Evolutionary conservation across 1,140 invertebrate species (phyloP), one percentile per base, ranked within the genome.

Genomic region (Homarus americanus): DNA sequence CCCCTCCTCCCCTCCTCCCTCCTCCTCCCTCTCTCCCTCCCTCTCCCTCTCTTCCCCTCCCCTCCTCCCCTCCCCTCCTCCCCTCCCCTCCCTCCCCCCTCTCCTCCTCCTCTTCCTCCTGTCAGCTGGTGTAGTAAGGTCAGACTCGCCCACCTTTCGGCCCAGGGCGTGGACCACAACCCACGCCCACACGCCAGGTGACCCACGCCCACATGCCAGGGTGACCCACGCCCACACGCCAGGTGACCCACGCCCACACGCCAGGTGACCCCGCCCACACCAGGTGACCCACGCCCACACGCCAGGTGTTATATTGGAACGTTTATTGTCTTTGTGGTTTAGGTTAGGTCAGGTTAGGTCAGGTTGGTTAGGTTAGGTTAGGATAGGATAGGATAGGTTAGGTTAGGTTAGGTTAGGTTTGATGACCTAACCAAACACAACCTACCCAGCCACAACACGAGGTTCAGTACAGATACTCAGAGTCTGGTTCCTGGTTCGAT

Each of bases 191-290:
- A 41, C 75, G 36, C 28, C 75, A 5, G 75, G 75, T 78, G 41
- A 78, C 75, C 41, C 75, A 78, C 75, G 75, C 75, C 36, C 75
- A n/a, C 75, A 78, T 78, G 75, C 75, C 75, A 78, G 75, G n/a
- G 44, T 28, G 75, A 78, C 75, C 75, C 40, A 36, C 75, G 20
- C 75, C 75, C 75, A 78, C 75, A 41, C 75, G 36, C 28, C 75
- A 5, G 75, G 75, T 78, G 41, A 78, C 75, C 41, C 75, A 78
- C 75, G 75, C 75, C 36, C 75, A n/a, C 75, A 78, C 41, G 75
- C 75, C 75, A 78, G n/a, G 44, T 28, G 75, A 78, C 75, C 75
- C 40, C 75, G 20, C 75, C 75, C 75, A 78, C 75, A 41, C 28
- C 75, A 5, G 75, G 75, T 78, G 41, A 78, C 75, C 41, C 75